Evolutionary conservation across 2,888 invertebrate genomes (phyloP).

Genomic region (Augiades crinisus): DNA sequence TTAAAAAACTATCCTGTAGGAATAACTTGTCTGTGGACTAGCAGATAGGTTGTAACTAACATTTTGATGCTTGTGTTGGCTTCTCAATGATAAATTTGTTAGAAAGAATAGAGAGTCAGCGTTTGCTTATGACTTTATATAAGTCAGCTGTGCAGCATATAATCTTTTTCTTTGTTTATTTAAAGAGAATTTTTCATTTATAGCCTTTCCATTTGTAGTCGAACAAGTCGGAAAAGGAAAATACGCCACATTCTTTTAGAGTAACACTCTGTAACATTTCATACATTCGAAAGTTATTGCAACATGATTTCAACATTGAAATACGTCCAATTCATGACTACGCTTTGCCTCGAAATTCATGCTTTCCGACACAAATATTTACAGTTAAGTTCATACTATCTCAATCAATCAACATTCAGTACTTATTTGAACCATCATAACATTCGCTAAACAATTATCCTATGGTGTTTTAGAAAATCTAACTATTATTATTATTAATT

Average conservation of each 20-base stretch:
- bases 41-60: no score
- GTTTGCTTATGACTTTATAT: no score
- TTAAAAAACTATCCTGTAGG: no score
- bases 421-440: slow-evolving; percentile 37
- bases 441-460: slow-evolving; percentile 50
- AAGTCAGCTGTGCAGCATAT: no score
- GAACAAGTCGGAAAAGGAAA: not conserved
- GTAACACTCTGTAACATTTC: not conserved
- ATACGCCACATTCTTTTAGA: not conserved
- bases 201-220: slow-evolving; percentile 6
- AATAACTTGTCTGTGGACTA: no score
- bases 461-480: slow-evolving; percentile 77
- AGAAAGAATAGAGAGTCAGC: no score
- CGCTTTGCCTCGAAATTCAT: slow-evolving; percentile 28
- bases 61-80: no score
- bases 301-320: slow-evolving; percentile 33
- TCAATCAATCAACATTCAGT: slow-evolving; percentile 38
- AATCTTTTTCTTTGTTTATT: no score
- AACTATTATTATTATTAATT: slow-evolving; percentile 46
- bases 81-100: no score
- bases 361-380: slow-evolving; percentile 35
- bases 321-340: slow-evolving; percentile 28
- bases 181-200: no score
- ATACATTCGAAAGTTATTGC: slow-evolving; percentile 19
- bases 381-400: slow-evolving; percentile 36